A percentile compares a stretch with the other conserved stretches of the same genome.
phyloP scores from a whole-genome alignment of 2,113 vertebrate genomes.

The Phalacrocorax brasilianus region DNA sequence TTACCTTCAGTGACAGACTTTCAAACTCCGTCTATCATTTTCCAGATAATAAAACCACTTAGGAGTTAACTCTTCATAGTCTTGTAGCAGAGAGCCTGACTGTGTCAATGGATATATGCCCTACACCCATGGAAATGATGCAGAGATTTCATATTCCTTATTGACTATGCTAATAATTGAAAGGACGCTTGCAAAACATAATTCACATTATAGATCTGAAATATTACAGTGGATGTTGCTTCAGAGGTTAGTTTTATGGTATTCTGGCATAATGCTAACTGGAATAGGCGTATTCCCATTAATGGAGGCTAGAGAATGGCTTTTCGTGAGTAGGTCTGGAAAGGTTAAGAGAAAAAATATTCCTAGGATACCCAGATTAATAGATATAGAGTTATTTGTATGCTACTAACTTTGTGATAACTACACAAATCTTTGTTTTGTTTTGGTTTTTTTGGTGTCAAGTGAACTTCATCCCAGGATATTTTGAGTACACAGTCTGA shows the following conservation, averaged over 20 bases:
- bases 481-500: neutral
- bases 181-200: neutral
- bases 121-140: neutral
- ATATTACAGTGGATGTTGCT: neutral
- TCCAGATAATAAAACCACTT: neutral
- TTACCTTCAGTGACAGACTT: neutral
- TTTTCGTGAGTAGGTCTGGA: neutral
- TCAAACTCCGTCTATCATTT: neutral
- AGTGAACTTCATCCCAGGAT: neutral
- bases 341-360: neutral
- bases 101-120: neutral
- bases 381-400: neutral
- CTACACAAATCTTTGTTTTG: neutral
- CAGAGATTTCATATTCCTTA: neutral
- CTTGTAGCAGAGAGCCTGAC: neutral
- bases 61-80: neutral
- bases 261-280: neutral
- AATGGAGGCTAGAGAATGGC: neutral
- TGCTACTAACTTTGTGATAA: neutral
- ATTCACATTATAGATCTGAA: neutral
- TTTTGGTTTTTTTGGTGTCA: neutral
- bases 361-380: neutral
- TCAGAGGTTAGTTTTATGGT: neutral
- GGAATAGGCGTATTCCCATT: neutral
- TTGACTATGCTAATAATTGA: neutral